These are phyloP conservation scores for Eupithecia exiguata DNA, from an alignment of 2,888 invertebrate genomes.

Conservation along the genomic window DNA sequence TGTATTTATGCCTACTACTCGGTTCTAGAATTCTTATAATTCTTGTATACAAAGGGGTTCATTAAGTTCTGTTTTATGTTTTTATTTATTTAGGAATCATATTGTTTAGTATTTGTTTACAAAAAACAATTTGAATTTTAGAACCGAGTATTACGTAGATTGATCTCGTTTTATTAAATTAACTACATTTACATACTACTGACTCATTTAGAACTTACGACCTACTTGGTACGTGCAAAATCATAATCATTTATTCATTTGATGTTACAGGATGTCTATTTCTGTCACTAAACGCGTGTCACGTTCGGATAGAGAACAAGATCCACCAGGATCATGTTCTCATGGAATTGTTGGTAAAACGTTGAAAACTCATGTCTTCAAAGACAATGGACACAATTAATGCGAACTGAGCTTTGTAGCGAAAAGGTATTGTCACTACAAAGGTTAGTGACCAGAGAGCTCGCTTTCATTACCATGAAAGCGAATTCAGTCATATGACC, in stretches of 20 bases:
- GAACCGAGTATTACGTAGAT: background rate
- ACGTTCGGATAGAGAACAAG: background rate
- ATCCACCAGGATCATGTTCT: background rate
- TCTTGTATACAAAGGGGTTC: background rate
- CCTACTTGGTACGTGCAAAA: background rate
- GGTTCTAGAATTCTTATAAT: background rate
- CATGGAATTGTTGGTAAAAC: background rate
- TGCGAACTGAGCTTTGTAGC: slow-evolving; percentile 1
- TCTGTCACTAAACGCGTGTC: background rate
- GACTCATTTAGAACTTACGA: background rate
- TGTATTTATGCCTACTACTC: background rate
- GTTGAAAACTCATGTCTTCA: background rate
- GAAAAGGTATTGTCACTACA: background rate
- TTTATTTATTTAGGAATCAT: too few species aligned
- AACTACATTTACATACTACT: background rate
- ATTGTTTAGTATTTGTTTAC: too few species aligned
- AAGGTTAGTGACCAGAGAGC: too few species aligned
- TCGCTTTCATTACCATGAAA: background rate
- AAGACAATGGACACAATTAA: background rate
- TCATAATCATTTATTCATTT: background rate
- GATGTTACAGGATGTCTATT: background rate
- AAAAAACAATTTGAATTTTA: background rate
- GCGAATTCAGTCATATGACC: background rate
- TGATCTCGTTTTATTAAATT: background rate
- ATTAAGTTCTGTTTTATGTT: too few species aligned